Evolutionary conservation across 2,113 vertebrate species (phyloP).

Genomic region (Machaerirhynchus nigripectus): DNA sequence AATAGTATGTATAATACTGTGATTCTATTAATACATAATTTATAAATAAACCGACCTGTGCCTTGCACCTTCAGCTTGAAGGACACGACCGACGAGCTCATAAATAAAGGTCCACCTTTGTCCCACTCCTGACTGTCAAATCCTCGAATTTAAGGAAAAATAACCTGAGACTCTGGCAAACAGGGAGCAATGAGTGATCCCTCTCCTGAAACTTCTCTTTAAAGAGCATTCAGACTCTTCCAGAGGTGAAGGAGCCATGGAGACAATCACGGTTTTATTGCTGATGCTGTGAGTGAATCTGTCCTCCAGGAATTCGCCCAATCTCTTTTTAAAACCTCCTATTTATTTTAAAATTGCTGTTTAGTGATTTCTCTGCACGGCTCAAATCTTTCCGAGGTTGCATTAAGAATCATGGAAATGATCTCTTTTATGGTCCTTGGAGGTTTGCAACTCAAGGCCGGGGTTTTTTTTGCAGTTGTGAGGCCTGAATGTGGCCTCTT

Average conservation of each 20-base stretch:
- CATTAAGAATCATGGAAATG: neutral
- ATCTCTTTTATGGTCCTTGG: neutral
- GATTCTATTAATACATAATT: neutral
- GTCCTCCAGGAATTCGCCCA: neutral
- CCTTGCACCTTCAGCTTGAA: neutral
- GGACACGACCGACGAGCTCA: neutral
- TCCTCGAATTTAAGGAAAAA: neutral
- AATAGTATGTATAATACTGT: neutral
- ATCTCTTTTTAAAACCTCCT: neutral
- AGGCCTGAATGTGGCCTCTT: neutral
- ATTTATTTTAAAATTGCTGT: neutral
- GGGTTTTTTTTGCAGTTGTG: neutral
- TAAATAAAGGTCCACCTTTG: neutral
- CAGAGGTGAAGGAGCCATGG: neutral
- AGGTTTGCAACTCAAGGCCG: neutral
- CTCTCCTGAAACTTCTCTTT: neutral
- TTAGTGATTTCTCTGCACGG: neutral
- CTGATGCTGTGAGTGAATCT: neutral
- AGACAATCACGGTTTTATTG: neutral
- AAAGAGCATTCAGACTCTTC: neutral
- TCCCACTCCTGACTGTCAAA: neutral
- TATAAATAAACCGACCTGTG: neutral
- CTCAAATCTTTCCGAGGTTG: neutral
- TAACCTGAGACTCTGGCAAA: neutral
- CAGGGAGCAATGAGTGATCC: rapidly evolving